Base-by-base conservation (phyloP, 1,140 invertebrate genomes). In the Platorchestia sp. region DNA sequence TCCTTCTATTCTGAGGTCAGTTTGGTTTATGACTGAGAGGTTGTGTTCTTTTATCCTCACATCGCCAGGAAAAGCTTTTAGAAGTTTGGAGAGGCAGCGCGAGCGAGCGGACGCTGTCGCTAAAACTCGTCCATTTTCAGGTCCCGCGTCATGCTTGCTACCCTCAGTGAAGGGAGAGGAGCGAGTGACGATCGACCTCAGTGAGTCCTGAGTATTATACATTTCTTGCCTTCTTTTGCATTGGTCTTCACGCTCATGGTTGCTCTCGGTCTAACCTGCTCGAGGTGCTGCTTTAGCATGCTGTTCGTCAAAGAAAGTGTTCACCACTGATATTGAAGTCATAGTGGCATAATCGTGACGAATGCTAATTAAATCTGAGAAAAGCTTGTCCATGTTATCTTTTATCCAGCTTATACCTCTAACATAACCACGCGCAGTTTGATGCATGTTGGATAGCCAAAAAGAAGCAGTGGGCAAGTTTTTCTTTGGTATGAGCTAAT, bases 61-160 rank as follows among this genome's bases (percentile, higher is more conserved):
- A 19, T 1, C 59, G 59, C 14, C 59, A 75, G 59, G 59, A 75
- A 75, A 75, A 75, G 59, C 59, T 75, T 75, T 51, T 75, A 36
- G 10, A 75, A 75, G 59, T 75, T 75, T 75, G 59, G 59, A 75
- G 59, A 75, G 27, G 27, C 59, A 75, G 59, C 59, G 59, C 59
- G 7, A 36, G 47, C 14, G 27, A 22, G 59, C 47, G 45, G 59
- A 22, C 59, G 59, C 47, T 43, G 95, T 44, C 42, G 95, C 41
- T 87, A 45, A 95, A 75, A 41, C 14, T 36, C 95, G 75, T 43
- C 90, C 59, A 95, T 96, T 96, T 96, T 90, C 96, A 96, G 96
- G 96, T 96, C 96, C 95, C 95, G 96, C 59, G 96, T 96, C 95
- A 96, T 96, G 96, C 96, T 96, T 95, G 96, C 96, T 95, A 96